Evolutionary conservation across 2,888 invertebrate genomes (phyloP).

Genomic region (Phalera bucephala): DNA sequence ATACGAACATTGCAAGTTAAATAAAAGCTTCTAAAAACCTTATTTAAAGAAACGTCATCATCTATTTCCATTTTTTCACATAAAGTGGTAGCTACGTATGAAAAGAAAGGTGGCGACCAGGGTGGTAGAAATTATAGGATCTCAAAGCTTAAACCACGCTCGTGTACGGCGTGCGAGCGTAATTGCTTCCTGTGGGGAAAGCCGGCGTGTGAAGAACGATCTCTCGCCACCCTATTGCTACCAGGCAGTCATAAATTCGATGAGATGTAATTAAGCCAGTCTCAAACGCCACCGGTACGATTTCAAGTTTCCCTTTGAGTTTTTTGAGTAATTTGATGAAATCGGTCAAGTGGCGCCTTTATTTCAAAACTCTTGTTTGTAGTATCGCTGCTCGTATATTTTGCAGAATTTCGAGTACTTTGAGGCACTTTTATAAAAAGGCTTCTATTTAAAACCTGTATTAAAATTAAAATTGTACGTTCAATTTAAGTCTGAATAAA

Average conservation of each 20-base stretch:
- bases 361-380: background rate
- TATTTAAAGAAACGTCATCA: too few relatives aligned
- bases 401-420: too few relatives aligned
- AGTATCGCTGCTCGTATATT: too few relatives aligned
- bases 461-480: too few relatives aligned
- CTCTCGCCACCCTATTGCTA: constrained; percentile 47
- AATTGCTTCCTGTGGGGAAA: constrained; percentile 61
- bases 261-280: constrained; percentile 45
- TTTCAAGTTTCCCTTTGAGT: constrained; percentile 9
- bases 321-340: constrained; percentile 18
- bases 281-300: constrained; percentile 21
- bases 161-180: constrained; percentile 40
- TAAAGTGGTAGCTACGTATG: constrained; percentile 14
- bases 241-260: constrained; percentile 52
- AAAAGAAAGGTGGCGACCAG: constrained; percentile 39
- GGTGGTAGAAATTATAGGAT: constrained; percentile 48
- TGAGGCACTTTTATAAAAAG: too few relatives aligned
- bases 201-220: constrained; percentile 57
- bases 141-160: constrained; percentile 47
- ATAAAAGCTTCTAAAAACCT: too few relatives aligned
- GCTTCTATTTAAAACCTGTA: too few relatives aligned
- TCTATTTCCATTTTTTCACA: too few relatives aligned
- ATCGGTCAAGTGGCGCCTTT: constrained; percentile 13
- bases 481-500: too few relatives aligned
- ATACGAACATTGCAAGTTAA: too few relatives aligned